Evolutionary conservation across 2,888 invertebrate species (phyloP).

Genomic region (Cantharis nigra): DNA sequence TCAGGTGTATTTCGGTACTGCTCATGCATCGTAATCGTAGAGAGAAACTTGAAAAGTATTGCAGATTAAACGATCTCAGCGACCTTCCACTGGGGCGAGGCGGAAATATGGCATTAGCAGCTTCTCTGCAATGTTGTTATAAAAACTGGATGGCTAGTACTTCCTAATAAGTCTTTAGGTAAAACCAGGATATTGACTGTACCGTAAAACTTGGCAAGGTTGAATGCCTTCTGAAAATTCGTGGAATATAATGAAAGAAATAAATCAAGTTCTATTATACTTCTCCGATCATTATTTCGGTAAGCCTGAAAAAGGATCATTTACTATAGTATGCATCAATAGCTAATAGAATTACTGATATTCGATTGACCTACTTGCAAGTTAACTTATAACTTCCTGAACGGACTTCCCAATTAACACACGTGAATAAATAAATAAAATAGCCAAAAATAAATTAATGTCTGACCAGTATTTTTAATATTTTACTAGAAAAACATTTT

Average conservation of each 20-base stretch:
- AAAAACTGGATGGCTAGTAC: conserved; percentile 46
- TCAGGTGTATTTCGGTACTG: background rate
- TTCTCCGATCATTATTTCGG: background rate
- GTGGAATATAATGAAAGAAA: background rate
- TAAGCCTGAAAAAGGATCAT: background rate
- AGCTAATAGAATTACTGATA: background rate
- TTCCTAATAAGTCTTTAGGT: conserved; percentile 48
- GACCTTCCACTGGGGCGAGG: conserved; percentile 42
- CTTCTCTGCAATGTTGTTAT: conserved; percentile 32
- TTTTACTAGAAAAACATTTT: no score
- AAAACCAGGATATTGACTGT: conserved; percentile 45
- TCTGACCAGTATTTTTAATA: no score
- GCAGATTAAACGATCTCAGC: conserved; percentile 15
- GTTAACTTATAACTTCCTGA: background rate
- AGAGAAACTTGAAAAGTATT: background rate
- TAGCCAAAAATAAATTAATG: background rate
- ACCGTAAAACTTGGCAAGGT: conserved; percentile 15
- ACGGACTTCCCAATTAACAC: background rate
- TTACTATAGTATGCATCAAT: background rate
- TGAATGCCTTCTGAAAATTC: conserved; percentile 3
- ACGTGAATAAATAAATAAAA: background rate
- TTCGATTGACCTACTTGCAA: background rate
- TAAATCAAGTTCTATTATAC: background rate
- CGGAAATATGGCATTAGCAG: conserved; percentile 43
- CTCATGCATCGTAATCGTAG: background rate